These are phyloP conservation scores for Margarornis squamiger DNA, from an alignment of 2,797 vertebrate species.

Conservation along the genomic window DNA sequence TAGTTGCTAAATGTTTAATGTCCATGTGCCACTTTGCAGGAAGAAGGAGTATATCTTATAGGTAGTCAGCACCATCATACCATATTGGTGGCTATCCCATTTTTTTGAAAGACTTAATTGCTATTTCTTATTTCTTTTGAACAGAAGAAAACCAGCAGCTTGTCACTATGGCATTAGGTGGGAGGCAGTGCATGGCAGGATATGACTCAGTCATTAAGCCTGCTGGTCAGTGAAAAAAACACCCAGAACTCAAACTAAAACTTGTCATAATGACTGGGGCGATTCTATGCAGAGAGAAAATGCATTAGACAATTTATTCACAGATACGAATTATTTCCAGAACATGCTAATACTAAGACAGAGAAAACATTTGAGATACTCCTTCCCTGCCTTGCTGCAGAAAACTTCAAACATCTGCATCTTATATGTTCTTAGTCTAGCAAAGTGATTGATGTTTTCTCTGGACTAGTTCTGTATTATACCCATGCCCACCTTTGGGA, in stretches of 20 bases:
- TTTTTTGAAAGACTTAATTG: background rate
- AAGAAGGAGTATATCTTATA: background rate
- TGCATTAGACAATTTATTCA: background rate
- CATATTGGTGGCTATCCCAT: background rate
- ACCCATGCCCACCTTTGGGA: background rate
- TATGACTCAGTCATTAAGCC: background rate
- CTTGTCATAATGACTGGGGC: background rate
- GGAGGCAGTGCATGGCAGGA: background rate
- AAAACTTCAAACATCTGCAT: background rate
- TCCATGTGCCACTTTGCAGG: background rate
- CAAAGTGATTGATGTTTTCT: background rate
- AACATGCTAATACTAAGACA: background rate
- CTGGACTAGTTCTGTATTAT: background rate
- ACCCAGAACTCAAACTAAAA: background rate
- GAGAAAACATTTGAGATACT: background rate
- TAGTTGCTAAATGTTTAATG: background rate
- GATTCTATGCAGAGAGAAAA: background rate
- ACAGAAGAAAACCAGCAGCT: constrained; percentile 19
- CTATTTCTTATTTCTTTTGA: background rate
- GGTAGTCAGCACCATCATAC: background rate
- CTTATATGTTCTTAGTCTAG: background rate
- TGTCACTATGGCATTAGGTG: background rate
- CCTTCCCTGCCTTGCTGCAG: background rate
- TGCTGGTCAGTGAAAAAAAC: background rate
- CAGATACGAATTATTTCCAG: background rate